Evolutionary conservation across 1,140 invertebrate genomes (phyloP).

Genomic region (Lutraria rhynchaena): DNA sequence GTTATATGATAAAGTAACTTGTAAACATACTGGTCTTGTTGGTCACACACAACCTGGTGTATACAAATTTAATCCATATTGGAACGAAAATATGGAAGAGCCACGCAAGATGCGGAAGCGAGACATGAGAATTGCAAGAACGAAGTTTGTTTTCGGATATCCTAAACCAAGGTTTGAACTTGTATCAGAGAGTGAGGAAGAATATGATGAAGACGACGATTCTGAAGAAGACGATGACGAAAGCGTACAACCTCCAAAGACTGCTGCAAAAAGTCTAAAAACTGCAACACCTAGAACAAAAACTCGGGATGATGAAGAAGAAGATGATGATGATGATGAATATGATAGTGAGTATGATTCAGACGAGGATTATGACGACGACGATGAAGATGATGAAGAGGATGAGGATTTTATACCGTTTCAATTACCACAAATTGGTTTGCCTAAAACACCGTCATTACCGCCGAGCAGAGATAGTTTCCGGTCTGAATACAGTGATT

Average conservation of each 20-base stretch:
- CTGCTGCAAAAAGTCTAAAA: not conserved
- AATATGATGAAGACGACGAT: constrained; percentile 29
- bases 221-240: not conserved
- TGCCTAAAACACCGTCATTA: constrained; percentile 32
- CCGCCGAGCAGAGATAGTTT: constrained; percentile 51
- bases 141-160: constrained; percentile 51
- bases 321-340: constrained; percentile 1
- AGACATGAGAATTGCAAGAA: constrained; percentile 39
- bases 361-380: constrained; percentile 31
- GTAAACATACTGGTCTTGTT: constrained; percentile 36
- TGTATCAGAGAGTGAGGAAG: constrained; percentile 52
- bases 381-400: constrained; percentile 29
- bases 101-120: constrained; percentile 23
- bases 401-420: constrained; percentile 49
- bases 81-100: constrained; percentile 54
- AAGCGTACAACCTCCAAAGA: not conserved
- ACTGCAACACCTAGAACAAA: constrained; percentile 6
- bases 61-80: constrained; percentile 50
- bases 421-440: constrained; percentile 47
- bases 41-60: constrained; percentile 54
- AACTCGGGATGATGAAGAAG: not conserved
- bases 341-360: constrained; percentile 17
- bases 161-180: constrained; percentile 43
- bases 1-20: constrained; percentile 50
- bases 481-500: constrained; percentile 37